Conservation (phyloP, 2,113 vertebrate genomes). For the Alethe castanea region DNA sequence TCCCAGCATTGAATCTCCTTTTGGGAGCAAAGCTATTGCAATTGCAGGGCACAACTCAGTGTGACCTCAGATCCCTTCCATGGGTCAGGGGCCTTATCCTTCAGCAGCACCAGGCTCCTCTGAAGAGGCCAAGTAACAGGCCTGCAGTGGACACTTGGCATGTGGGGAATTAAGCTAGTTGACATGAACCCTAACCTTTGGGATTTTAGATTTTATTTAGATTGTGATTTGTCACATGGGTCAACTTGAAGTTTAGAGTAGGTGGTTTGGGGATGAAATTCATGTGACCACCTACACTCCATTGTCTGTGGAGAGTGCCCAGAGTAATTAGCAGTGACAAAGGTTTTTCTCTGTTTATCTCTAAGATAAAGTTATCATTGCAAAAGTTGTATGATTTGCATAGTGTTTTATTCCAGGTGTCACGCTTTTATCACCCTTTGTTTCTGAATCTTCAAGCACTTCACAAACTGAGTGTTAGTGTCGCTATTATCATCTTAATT, state of each 20-base stretch:
- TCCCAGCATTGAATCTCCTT: rapidly evolving
- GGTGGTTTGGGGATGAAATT: neutral
- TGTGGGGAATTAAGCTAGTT: neutral
- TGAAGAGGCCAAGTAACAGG: neutral
- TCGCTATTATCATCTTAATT: neutral
- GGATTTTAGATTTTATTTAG: neutral
- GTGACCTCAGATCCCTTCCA: neutral
- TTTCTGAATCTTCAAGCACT: neutral
- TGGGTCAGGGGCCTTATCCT: rapidly evolving
- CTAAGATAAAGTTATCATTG: neutral
- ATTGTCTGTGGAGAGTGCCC: neutral
- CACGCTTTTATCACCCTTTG: neutral
- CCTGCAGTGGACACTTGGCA: neutral
- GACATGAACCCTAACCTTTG: neutral
- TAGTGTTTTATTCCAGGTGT: neutral
- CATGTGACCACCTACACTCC: neutral
- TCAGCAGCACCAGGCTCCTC: rapidly evolving
- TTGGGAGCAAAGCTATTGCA: neutral
- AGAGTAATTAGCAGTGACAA: neutral
- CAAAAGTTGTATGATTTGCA: neutral
- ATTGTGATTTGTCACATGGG: rapidly evolving
- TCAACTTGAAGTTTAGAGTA: neutral
- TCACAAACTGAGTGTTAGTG: neutral
- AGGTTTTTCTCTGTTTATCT: neutral
- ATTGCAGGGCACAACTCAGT: neutral